These are phyloP conservation scores for Halocynthia roretzi DNA, from an alignment of 23 tunicate species.

Conservation along the genomic window DNA sequence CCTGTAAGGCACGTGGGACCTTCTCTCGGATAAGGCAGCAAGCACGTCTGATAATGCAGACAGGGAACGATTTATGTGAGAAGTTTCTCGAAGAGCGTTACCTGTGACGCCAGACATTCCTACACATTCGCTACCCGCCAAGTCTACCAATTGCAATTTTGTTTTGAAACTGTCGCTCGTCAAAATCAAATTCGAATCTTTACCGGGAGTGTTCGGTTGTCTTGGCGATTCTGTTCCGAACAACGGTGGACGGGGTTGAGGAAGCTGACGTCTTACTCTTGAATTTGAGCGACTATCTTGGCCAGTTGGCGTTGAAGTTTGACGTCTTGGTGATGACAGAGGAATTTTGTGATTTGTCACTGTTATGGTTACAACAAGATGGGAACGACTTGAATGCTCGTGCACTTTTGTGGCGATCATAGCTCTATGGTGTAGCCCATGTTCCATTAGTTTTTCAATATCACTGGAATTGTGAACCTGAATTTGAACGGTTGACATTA, in stretches of 20 bases:
- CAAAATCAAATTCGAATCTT: background rate
- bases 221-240: background rate
- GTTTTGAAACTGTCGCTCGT: slow-evolving; percentile 37
- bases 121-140: slow-evolving; percentile 78
- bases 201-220: background rate
- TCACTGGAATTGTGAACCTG: slow-evolving; percentile 39
- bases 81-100: slow-evolving; percentile 50
- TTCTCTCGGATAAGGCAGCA: slow-evolving; percentile 40
- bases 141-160: slow-evolving; percentile 54
- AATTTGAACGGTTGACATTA: slow-evolving; percentile 37
- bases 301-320: background rate
- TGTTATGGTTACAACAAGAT: slow-evolving; percentile 59
- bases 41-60: slow-evolving; percentile 67
- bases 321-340: slow-evolving; percentile 9
- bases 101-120: slow-evolving; percentile 78
- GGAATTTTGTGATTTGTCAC: slow-evolving; percentile 32
- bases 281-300: background rate
- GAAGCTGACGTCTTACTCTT: slow-evolving; percentile 35
- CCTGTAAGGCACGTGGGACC: slow-evolving; percentile 61
- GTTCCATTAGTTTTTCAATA: slow-evolving; percentile 31
- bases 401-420: slow-evolving; percentile 60
- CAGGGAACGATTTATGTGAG: slow-evolving; percentile 57
- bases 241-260: slow-evolving; percentile 28
- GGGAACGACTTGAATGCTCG: slow-evolving; percentile 77
- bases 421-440: slow-evolving; percentile 57